Evolutionary conservation across 2,797 vertebrate species (phyloP).

Genomic region (Buphagus erythrorhynchus): DNA sequence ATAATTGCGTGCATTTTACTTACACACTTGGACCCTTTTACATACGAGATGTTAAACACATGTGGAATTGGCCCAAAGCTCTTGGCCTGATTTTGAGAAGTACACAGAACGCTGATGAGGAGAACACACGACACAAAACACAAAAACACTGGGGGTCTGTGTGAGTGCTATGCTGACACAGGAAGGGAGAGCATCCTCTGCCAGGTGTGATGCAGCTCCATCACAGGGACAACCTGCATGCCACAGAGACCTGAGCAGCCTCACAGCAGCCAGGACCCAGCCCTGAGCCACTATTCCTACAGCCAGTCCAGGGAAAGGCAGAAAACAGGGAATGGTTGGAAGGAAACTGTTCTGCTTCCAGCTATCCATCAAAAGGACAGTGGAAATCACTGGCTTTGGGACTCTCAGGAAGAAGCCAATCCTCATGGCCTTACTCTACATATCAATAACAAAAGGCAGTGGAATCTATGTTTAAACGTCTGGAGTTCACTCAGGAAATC

Average conservation of each 20-base stretch:
- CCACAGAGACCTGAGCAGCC: accelerated
- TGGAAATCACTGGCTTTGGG: background rate
- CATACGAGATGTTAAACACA: background rate
- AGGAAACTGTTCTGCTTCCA: background rate
- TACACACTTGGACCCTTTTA: background rate
- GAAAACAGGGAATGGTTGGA: background rate
- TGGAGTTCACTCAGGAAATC: background rate
- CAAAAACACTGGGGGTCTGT: accelerated
- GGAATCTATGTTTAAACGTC: background rate
- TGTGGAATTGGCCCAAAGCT: background rate
- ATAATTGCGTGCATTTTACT: background rate
- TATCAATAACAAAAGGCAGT: background rate
- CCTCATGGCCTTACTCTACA: background rate
- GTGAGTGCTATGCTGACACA: background rate
- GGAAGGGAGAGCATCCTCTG: background rate
- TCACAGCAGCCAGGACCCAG: background rate
- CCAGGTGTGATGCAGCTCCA: background rate
- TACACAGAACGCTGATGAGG: background rate
- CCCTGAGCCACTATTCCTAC: background rate
- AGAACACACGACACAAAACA: background rate
- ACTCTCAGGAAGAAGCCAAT: background rate
- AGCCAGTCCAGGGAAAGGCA: accelerated
- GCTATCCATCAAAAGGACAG: background rate
- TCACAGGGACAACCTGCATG: accelerated
- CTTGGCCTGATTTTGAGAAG: background rate